Conservation (phyloP, 1,140 invertebrate genomes). For the Megathymus violae region DNA sequence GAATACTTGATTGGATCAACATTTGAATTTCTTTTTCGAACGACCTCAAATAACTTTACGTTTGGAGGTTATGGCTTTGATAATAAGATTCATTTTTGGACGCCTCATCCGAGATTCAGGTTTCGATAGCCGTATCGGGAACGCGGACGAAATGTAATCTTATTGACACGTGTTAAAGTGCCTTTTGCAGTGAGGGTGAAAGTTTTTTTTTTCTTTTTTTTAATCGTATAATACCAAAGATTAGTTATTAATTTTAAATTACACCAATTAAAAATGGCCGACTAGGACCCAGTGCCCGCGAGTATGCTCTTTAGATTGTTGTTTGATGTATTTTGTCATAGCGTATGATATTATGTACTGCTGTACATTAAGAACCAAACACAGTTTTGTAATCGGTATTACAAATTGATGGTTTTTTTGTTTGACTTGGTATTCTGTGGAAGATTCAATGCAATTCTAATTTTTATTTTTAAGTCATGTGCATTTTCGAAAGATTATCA, state of each 20-base stretch:
- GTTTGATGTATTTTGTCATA: conserved; percentile 1
- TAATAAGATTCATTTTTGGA: conserved; percentile 5
- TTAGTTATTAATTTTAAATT: conserved; percentile 39
- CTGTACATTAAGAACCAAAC: no score
- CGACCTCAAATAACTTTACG: neutral
- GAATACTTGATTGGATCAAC: conserved; percentile 25
- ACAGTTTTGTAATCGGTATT: no score
- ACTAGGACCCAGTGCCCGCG: conserved; percentile 9
- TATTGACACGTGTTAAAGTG: neutral
- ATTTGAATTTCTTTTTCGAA: conserved; percentile 29
- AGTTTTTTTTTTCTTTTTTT: conserved; percentile 22
- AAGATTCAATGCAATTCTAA: no score
- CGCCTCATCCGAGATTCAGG: neutral
- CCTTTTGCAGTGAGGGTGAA: neutral
- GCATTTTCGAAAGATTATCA: no score
- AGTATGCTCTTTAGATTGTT: conserved; percentile 2
- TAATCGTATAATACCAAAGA: conserved; percentile 22
- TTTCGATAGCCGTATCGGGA: neutral
- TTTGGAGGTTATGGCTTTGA: conserved; percentile 2
- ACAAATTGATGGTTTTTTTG: no score
- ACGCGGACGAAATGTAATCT: neutral
- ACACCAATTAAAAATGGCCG: conserved; percentile 34
- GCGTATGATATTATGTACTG: no score
- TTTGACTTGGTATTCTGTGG: no score
- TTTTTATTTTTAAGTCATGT: no score